These are phyloP conservation scores for Drosophila peninsularis DNA, from an alignment of 2,888 invertebrate genomes.

Conservation along the genomic window DNA sequence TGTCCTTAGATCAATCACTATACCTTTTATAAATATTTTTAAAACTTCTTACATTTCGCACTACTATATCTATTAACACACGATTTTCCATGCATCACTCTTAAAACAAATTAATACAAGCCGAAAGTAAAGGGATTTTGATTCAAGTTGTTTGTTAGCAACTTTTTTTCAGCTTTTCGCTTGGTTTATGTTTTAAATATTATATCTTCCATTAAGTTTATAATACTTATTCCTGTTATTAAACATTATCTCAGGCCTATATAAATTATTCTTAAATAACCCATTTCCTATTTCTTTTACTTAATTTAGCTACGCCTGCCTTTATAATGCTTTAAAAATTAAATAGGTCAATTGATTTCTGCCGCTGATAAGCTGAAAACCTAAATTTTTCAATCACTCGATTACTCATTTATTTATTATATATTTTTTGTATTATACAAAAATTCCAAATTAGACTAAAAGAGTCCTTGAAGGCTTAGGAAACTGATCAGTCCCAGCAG, in stretches of 20 bases:
- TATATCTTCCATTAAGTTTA: no score
- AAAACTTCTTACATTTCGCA: no score
- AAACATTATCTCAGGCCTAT: neutral
- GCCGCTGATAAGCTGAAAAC: neutral
- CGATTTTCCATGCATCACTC: no score
- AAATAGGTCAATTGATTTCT: neutral
- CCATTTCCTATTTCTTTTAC: neutral
- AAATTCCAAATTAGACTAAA: slow-evolving; percentile 19
- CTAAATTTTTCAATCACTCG: neutral
- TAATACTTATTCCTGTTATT: neutral
- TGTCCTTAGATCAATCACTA: no score
- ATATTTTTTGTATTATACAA: slow-evolving; percentile 14
- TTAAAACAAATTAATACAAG: no score
- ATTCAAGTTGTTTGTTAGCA: no score
- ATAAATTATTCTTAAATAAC: neutral
- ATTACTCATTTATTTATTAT: neutral
- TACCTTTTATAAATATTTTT: no score
- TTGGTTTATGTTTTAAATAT: no score
- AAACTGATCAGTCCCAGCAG: slow-evolving; percentile 44
- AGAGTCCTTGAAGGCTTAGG: slow-evolving; percentile 27
- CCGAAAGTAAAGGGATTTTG: no score
- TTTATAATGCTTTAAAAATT: neutral
- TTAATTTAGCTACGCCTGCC: no score
- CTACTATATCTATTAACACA: no score
- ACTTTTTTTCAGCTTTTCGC: no score